Evolutionary conservation across 2,888 invertebrate species (phyloP).

Genomic region (Ochropacha duplaris): DNA sequence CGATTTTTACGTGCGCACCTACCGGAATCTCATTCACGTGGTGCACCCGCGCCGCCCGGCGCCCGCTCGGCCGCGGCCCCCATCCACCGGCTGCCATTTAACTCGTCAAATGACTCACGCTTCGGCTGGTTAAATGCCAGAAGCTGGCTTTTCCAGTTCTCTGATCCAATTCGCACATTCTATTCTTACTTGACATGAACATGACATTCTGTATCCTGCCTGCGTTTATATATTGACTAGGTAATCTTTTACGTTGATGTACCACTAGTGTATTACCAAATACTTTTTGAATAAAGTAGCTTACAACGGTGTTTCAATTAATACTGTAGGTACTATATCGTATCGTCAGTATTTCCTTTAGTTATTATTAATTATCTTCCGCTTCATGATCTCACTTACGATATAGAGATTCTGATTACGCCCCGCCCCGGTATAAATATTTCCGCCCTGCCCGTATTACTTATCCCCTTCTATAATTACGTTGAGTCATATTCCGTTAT

Average conservation of each 20-base stretch:
- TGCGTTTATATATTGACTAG: conserved; percentile 30
- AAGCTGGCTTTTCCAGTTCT: conserved; percentile 81
- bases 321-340: too few relatives aligned
- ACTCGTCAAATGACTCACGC: conserved; percentile 82
- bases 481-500: too few relatives aligned
- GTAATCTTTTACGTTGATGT: conserved; percentile 12
- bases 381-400: too few relatives aligned
- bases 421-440: too few relatives aligned
- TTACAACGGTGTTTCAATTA: too few relatives aligned
- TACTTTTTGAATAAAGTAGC: neutral
- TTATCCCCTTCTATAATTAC: too few relatives aligned
- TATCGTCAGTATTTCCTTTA: too few relatives aligned
- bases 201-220: conserved; percentile 34
- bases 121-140: conserved; percentile 76
- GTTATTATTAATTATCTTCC: too few relatives aligned
- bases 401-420: too few relatives aligned
- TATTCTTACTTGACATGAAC: conserved; percentile 55
- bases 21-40: conserved; percentile 82
- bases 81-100: conserved; percentile 67
- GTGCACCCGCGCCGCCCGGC: conserved; percentile 61
- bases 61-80: conserved; percentile 54
- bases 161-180: conserved; percentile 75
- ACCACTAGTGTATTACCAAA: neutral
- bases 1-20: conserved; percentile 83
- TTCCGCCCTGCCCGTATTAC: too few relatives aligned